Evolutionary conservation across 2,113 vertebrate genomes (phyloP).

Genomic region (Ctenomys sociabilis): DNA sequence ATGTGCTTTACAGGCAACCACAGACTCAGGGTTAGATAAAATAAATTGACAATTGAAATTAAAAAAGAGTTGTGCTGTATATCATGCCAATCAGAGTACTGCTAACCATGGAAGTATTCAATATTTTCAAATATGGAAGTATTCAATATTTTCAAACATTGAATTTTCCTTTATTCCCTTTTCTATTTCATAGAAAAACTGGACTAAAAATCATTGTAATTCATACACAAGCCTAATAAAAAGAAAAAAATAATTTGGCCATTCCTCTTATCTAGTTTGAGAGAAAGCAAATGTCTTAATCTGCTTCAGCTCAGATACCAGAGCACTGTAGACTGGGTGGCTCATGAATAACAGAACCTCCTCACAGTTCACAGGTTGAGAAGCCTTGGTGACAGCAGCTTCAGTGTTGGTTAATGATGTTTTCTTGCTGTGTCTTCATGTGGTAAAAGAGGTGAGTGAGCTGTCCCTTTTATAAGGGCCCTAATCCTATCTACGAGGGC

Average conservation of each 20-base stretch:
- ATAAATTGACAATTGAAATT: too few species aligned
- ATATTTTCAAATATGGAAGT: background rate
- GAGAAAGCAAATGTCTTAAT: background rate
- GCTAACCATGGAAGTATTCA: rapidly evolving
- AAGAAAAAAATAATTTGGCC: background rate
- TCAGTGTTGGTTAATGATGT: background rate
- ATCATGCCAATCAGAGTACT: rapidly evolving
- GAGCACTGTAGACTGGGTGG: background rate
- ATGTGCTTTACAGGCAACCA: background rate
- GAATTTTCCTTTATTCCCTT: background rate
- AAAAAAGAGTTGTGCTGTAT: rapidly evolving
- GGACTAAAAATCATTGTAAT: background rate
- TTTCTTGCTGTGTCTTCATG: background rate
- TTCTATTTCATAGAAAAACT: background rate
- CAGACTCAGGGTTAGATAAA: background rate
- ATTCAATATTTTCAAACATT: rapidly evolving
- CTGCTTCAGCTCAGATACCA: background rate
- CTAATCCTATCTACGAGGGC: background rate
- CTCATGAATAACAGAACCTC: background rate
- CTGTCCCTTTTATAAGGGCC: background rate
- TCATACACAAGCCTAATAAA: background rate
- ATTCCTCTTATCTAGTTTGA: background rate
- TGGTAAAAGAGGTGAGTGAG: background rate
- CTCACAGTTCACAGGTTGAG: background rate
- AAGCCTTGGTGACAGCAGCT: background rate